A percentile compares a stretch with the other conserved stretches of the same genome.
Conservation (phyloP, 2,113 vertebrate species). For the Lepisosteus osseus region DNA sequence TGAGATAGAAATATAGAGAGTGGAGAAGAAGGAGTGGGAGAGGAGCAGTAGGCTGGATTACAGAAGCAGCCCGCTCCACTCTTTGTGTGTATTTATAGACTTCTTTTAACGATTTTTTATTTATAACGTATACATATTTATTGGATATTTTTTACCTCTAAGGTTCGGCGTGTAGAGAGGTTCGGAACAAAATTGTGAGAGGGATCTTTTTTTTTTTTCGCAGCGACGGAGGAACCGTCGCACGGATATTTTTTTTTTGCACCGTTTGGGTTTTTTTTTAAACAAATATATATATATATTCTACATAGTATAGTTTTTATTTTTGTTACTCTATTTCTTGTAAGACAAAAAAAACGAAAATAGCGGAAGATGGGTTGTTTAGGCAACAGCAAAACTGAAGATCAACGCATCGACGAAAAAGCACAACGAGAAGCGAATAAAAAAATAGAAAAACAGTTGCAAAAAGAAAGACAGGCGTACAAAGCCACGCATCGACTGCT, state of each 20-base stretch:
- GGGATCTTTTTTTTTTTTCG: constrained; percentile 54
- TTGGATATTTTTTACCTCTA: constrained; percentile 41
- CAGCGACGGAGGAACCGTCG: too few species aligned
- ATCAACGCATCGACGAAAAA: constrained; percentile 97
- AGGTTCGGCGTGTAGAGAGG: constrained; percentile 51
- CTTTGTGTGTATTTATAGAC: constrained; percentile 51
- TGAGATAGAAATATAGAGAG: constrained; percentile 74
- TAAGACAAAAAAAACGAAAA: constrained; percentile 43
- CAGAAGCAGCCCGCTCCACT: constrained; percentile 58
- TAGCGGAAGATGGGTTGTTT: constrained; percentile 89
- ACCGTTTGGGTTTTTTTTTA: constrained; percentile 35
- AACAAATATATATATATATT: neutral
- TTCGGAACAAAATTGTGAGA: constrained; percentile 58
- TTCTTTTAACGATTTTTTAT: constrained; percentile 37
- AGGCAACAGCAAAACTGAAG: constrained; percentile 97
- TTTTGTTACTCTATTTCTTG: constrained; percentile 37
- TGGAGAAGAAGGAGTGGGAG: constrained; percentile 59
- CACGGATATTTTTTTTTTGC: constrained; percentile 28
- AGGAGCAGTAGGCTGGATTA: constrained; percentile 73
- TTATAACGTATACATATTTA: constrained; percentile 38
- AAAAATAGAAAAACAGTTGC: constrained; percentile 95
- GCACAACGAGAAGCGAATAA: constrained; percentile 96
- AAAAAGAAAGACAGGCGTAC: constrained; percentile 92
- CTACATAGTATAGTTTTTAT: constrained; percentile 26
- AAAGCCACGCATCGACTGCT: constrained; percentile 95